Conservation (phyloP, 2,797 vertebrate genomes). For the Sebastes goodei region DNA sequence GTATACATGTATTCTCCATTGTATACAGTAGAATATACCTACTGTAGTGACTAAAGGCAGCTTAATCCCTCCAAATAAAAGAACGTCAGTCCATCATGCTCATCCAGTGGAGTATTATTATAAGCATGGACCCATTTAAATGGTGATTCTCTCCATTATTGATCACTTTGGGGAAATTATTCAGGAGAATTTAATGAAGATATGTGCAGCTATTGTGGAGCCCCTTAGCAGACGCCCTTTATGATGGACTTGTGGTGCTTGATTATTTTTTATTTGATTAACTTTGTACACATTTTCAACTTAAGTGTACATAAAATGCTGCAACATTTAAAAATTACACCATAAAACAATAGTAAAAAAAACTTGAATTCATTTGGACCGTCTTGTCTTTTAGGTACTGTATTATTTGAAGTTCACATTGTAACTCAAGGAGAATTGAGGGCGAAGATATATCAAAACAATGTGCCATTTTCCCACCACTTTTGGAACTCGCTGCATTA, state of each 20-base stretch:
- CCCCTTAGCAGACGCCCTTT: conserved; percentile 6
- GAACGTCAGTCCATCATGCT: background rate
- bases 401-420: conserved; percentile 20
- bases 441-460: conserved; percentile 40
- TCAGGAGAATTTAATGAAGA: conserved; percentile 25
- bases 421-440: conserved; percentile 21
- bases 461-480: conserved; percentile 13
- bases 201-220: conserved; percentile 1
- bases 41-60: background rate
- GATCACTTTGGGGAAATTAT: conserved; percentile 48
- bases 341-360: background rate
- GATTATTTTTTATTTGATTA: background rate
- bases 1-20: background rate
- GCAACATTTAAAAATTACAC: background rate
- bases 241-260: background rate
- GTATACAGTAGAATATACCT: background rate
- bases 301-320: background rate
- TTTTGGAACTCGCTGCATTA: conserved; percentile 24
- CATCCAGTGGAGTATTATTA: conserved; percentile 7
- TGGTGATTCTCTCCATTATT: conserved; percentile 44
- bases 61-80: background rate
- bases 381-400: background rate
- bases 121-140: conserved; percentile 38
- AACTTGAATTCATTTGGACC: background rate
- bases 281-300: background rate